Base-by-base conservation (phyloP, 2,113 vertebrate species). In the Mohoua ochrocephala region DNA sequence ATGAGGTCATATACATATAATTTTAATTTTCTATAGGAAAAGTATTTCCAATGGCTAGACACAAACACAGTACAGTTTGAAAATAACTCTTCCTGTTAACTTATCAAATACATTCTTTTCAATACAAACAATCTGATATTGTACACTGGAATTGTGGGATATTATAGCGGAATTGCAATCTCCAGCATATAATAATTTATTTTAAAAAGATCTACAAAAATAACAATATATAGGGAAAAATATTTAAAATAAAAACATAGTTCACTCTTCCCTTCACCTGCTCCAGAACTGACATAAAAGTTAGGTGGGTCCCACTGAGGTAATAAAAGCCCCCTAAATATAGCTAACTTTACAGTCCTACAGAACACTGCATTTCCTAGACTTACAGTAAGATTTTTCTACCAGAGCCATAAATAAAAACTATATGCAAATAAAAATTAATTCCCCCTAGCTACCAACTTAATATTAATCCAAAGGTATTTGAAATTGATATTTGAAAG, bases 31-130 rank as follows among this genome's bases (percentile, higher is more conserved):
- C 47, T 88, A 93, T 79, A 96, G 96, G 96, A 96, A 97, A 98
- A 97, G 92, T 96, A 96, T 96, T 96, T 97, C 97, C 95, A 97
- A 84, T 89, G 96, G 90, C 82, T 97, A 93, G 39, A 97, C 79
- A 96, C 75, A 95, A 97, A 97, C 64, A 95, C 59, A 92, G 94
- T 69, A 96, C 83, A 96, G 73, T 93, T 91, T 91, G 97, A 96
- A 98, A 98, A 98, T 94, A 97, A 91, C 89, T 89, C 94, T 94
- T 97, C 92, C 73, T 64, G 61, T 88, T 95, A 96, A 97, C 76
- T 97, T 95, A 95, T 53, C 89, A 95, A 96, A 95, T 96, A 97
- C 96, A 96, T 97, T 98, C 95, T 95, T 97, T 97, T 91, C 63
- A 68, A 92, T 97, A 97, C 87, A 93, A 97, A 97, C 68, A 93